These are phyloP conservation scores for Paraescarpia echinospica DNA, from an alignment of 1,140 invertebrate genomes.

Conservation along the genomic window DNA sequence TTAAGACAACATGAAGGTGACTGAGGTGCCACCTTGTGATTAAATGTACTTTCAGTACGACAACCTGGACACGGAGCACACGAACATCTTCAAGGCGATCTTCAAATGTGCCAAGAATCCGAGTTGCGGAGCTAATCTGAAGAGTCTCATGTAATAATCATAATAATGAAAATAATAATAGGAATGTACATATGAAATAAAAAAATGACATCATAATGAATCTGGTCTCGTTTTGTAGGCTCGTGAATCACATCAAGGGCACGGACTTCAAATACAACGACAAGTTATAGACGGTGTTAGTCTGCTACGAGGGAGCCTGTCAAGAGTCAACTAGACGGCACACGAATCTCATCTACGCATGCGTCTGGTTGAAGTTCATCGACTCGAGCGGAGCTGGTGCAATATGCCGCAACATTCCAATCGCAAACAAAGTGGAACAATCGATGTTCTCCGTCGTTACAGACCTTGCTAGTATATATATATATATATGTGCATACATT, in stretches of 20 bases:
- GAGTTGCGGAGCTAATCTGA: slow-evolving; percentile 7
- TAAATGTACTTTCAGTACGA: slow-evolving; percentile 25
- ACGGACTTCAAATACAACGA: not conserved
- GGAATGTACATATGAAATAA: slow-evolving; percentile 1
- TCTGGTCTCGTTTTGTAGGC: not conserved
- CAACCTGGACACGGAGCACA: slow-evolving; percentile 25
- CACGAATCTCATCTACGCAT: not conserved
- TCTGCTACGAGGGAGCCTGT: not conserved
- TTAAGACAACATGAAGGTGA: not conserved
- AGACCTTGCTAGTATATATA: too few species aligned
- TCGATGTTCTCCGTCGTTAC: not conserved
- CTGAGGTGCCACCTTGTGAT: not conserved
- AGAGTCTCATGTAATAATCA: slow-evolving; percentile 14
- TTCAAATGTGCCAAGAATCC: slow-evolving; percentile 22
- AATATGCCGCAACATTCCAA: not conserved
- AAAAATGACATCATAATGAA: not conserved
- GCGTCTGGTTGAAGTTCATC: not conserved
- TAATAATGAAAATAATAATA: too few species aligned
- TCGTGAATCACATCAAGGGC: not conserved
- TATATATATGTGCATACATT: too few species aligned
- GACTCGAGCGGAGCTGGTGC: not conserved
- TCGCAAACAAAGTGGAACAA: not conserved
- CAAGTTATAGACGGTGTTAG: not conserved
- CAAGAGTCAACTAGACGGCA: not conserved
- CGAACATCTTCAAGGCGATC: slow-evolving; percentile 24